Base-by-base conservation (phyloP, 1,140 invertebrate genomes). In the Ylistrum balloti region DNA sequence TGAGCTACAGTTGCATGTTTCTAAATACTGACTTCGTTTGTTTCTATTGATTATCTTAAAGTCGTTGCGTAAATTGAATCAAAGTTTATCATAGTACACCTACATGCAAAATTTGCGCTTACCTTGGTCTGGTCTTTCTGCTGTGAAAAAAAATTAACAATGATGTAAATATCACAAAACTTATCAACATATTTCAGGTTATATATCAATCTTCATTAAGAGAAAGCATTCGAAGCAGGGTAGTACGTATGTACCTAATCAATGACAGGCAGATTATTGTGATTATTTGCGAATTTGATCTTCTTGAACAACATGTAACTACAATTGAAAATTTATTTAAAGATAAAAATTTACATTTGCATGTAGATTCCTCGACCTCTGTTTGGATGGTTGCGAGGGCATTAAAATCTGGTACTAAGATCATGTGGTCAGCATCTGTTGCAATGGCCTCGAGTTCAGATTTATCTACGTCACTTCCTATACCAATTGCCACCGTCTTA, bases 401-500 rank as follows among this genome's bases (percentile, higher is more conserved):
- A 38, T 48, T 91, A 86, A 92, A 94, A 35, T 92, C 91, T 15
- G 89, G 85, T 28, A 92, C 93, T 7, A 90, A 88, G 86, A 93
- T 93, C 17, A 89, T 89, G 33, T 93, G 92, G 5, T 89, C 38
- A 11, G 86, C 88, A 45, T 93, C 92, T 9, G 89, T 90, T n/a
- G 93, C 93, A 15, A 94, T 93, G 3, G 87, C 87, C 34, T 88
- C 33, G 20, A 94, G 89, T 56, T 94, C 93, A 9, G 88, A 48
- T 22, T 74, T 56, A 33, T 33, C 56, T 15, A 94, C 93, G 22
- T 86, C 87, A 33, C 33, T 35, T n/a, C 93, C 93, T 35, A 94
- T 91, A 17, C 93, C 93, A 85, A 94, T 93, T 22, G 93, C 86
- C 33, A 93, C 93, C 17, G 93, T 89, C 45, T 88, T 88, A 11